These are phyloP conservation scores for Anniella stebbinsi DNA, from an alignment of 2,797 vertebrate genomes.

Conservation along the genomic window DNA sequence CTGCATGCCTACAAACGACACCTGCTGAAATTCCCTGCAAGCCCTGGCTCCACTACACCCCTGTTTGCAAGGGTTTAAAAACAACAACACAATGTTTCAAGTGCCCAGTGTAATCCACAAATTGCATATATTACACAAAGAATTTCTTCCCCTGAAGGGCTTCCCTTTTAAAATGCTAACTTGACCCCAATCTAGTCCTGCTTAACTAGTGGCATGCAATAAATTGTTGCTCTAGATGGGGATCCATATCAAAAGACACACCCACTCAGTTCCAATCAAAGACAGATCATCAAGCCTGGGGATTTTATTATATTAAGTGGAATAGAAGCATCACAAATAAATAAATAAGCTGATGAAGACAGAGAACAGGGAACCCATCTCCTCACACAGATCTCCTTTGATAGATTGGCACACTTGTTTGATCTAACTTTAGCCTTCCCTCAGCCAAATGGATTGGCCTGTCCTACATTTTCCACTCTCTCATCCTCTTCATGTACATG, in stretches of 20 bases:
- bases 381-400: not conserved
- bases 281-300: not conserved
- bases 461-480: too few relatives aligned
- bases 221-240: not conserved
- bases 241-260: not conserved
- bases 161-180: constrained; percentile 22
- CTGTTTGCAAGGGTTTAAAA: too few relatives aligned
- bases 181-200: not conserved
- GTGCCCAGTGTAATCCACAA: not conserved
- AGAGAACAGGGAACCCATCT: not conserved
- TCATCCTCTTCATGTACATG: too few relatives aligned
- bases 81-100: constrained; percentile 3
- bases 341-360: not conserved
- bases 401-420: not conserved
- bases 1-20: too few relatives aligned
- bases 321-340: too few relatives aligned
- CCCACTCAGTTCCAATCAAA: not conserved
- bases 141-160: not conserved
- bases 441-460: not conserved
- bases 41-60: too few relatives aligned
- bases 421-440: not conserved
- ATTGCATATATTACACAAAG: not conserved
- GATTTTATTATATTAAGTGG: too few relatives aligned
- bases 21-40: too few relatives aligned
- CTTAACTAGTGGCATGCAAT: not conserved